Evolutionary conservation across 1,140 invertebrate species (phyloP), one percentile per base, ranked within the genome.

Genomic region (Drosophila santomea): DNA sequence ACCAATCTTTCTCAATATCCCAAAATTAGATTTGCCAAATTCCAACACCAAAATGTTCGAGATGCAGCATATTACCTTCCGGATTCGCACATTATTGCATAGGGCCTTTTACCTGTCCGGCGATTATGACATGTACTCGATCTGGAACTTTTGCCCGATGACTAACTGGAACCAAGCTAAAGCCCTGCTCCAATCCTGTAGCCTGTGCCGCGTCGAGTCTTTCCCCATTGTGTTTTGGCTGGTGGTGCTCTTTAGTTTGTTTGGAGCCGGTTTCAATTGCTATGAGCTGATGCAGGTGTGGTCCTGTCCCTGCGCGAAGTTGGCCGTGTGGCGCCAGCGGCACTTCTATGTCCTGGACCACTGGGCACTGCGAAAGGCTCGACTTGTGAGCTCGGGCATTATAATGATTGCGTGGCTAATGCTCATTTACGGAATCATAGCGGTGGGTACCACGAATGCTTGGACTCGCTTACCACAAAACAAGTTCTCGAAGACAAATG

Each of bases 211-310:
- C 6, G 20, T 35, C 4, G 68, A 62, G 7, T 51, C 36, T 17
- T 78, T 82, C 12, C 74, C 80, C 1, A 32, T 45, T 14, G 50
- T 82, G 15, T 82, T 51, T 15, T 81, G 68, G 68, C 8, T 57
- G 5, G 60, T 74, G 4, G 3, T 81, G 0, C 8, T 38, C 0
- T 0, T 78, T 5, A 57, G 56, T 11, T 0, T 52, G 0, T 1
- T 12, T 2, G 80, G 80, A 3, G 12, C 14, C 20, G 47, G 1
- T 0, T 11, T 20, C 32, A 69, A 47, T 15, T 2, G 54, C 12
- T 10, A 15, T 4, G 68, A 82, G 12, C 38, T 62, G 11, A 0
- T 17, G 0, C 38, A 15, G 0, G 36, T 81, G n/a, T 62, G 25
- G 44, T 38, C 2, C 1, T n/a, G 35, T 11, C 28, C 56, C 5